Percentiles rank a stretch among this genome's conserved stretches.
Conservation (phyloP, 37 sponge, comb jelly and placozoan species). For the Axinella damicornis region DNA sequence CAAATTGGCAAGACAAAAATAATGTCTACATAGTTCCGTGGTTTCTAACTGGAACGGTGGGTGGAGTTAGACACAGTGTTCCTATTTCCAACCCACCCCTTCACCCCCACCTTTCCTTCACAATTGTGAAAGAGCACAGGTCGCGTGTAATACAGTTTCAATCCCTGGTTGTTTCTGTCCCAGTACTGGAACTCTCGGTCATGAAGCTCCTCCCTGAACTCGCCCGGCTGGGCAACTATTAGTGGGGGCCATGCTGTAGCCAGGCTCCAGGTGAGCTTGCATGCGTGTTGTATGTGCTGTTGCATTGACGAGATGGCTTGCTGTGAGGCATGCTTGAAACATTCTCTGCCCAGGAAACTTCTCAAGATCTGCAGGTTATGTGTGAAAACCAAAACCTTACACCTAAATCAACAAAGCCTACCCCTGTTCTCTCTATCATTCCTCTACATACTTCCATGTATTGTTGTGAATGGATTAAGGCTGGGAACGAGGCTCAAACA, state of each 20-base stretch:
- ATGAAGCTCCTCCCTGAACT: constrained; percentile 55
- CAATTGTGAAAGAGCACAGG: constrained; percentile 59
- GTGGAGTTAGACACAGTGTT: too few relatives aligned
- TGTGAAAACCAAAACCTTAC: too few relatives aligned
- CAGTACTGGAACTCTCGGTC: constrained; percentile 66
- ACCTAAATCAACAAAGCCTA: too few relatives aligned
- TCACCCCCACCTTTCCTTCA: constrained; percentile 52
- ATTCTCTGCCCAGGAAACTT: constrained; percentile 36
- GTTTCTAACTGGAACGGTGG: too few relatives aligned
- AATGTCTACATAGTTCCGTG: too few relatives aligned
- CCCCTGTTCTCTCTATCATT: too few relatives aligned
- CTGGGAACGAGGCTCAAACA: too few relatives aligned
- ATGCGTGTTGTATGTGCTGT: constrained; percentile 40
- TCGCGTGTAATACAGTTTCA: constrained; percentile 42
- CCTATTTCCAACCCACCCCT: constrained; percentile 71
- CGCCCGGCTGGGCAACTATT: constrained; percentile 19
- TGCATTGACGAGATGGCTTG: constrained; percentile 8
- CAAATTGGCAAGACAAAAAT: too few relatives aligned
- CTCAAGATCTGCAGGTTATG: constrained; percentile 39
- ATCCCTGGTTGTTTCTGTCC: constrained; percentile 11
- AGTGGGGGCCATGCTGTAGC: constrained; percentile 44
- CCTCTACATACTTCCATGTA: too few relatives aligned
- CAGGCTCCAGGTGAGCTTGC: constrained; percentile 35
- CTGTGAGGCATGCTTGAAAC: background rate
- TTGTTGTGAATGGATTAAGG: too few relatives aligned